Percentiles rank a stretch among this genome's conserved stretches.
These are phyloP conservation scores for Sycophila sp. DNA, from an alignment of 1,140 invertebrate species.

Conservation along the genomic window DNA sequence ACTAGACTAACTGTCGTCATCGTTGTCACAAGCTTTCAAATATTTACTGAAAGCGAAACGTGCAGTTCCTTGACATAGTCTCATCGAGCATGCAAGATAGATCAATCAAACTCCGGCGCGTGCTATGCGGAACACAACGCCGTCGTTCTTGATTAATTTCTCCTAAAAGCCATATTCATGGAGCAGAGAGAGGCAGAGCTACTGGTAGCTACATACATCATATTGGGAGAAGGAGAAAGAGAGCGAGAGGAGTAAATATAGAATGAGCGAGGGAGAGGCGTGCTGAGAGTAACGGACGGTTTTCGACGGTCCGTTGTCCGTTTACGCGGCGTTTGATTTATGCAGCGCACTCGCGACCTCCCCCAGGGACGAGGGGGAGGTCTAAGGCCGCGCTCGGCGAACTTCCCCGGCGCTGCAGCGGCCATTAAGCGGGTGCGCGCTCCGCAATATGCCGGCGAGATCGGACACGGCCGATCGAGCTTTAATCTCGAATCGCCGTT, in stretches of 20 bases:
- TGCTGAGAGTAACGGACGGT: not conserved
- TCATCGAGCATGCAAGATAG: too few species aligned
- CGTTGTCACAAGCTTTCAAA: too few species aligned
- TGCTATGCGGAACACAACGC: not conserved
- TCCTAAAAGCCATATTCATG: conserved; percentile 2
- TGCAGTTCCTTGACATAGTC: too few species aligned
- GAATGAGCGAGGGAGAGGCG: not conserved
- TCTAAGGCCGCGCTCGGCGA: not conserved
- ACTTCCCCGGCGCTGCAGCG: not conserved
- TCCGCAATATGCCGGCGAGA: not conserved
- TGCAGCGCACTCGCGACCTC: not conserved
- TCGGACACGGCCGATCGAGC: not conserved
- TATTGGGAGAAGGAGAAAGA: too few species aligned
- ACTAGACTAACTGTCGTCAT: too few species aligned
- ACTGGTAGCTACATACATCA: too few species aligned
- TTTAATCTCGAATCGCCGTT: conserved; percentile 14
- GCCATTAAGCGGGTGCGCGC: not conserved
- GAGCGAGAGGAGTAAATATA: not conserved
- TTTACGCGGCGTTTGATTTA: conserved; percentile 10
- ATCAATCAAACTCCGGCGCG: too few species aligned
- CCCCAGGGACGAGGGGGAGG: not conserved
- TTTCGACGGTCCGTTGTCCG: conserved; percentile 6
- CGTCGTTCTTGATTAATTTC: conserved; percentile 16
- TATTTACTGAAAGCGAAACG: too few species aligned
- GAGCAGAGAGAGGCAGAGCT: not conserved